Evolutionary conservation across 2,797 vertebrate genomes (phyloP), one percentile per base, ranked within the genome.

Genomic region (Pseudochirops cupreus): DNA sequence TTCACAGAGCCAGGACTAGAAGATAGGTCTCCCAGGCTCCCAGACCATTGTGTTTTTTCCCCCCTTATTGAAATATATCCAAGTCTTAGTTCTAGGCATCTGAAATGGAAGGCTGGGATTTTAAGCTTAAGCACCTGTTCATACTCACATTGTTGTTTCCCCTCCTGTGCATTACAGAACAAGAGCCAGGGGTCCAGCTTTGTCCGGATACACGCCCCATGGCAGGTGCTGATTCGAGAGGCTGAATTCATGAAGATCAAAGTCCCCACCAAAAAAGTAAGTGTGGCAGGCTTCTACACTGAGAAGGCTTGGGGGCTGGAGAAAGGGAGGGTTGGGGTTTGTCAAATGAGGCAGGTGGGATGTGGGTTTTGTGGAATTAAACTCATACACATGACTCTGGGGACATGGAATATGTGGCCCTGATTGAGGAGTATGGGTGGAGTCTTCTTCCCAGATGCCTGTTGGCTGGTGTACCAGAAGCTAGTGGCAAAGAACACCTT

Each of bases 171-270:
- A 94, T 98, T 99, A 95, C 98, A 99, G 99, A 98, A 98, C 91
- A 99, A 99, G 97, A 98, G 97, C 92, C 99, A 99, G 62, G 99
- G 99, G 89, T 93, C 99, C 1, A 97, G 98, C 82, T 99, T 99
- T 98, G 99, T 99, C 94, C 99, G 99, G 94, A 99, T 99, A 94
- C 99, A 99, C 4, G 99, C 99, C 31, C 99, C 99, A 0, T 99
- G 99, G 99, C 98, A 99, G 94, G 99, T 99, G 92, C 99, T 99
- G 96, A 99, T 99, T 98, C 99, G 99, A 97, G 99, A 99, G 98
- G 99, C 99, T 0, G 99, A 99, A 98, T 99, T 99, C 93, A 99
- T 99, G 97, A 99, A 99, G 99, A 99, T 99, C 98, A 99, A 99
- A 99, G 99, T 99, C 97, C 99, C 99, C 90, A 99, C 99, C 95